phyloP scores from a whole-genome alignment of 2,113 vertebrate species.

The Cephalopterus ornatus region DNA sequence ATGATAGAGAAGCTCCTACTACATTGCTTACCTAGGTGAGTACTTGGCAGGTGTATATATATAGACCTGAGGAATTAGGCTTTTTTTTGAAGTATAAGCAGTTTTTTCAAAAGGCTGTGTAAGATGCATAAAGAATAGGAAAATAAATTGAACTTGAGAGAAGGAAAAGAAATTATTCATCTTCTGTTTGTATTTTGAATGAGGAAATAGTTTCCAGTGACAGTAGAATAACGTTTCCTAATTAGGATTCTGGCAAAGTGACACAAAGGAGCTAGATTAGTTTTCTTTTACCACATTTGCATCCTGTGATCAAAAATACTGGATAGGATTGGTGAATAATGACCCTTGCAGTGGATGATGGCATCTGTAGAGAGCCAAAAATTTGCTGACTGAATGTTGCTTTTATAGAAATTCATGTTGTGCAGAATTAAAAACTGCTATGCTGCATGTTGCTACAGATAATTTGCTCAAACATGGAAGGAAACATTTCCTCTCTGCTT shows the following conservation, averaged over 20 bases:
- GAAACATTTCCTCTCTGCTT: background rate
- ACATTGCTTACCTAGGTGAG: background rate
- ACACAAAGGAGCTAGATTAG: background rate
- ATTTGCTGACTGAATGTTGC: conserved; percentile 7
- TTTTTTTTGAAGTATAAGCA: background rate
- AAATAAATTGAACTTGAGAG: background rate
- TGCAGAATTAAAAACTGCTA: background rate
- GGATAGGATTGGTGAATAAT: background rate
- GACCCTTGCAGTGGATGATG: background rate
- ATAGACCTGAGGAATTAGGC: background rate
- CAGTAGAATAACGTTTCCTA: background rate
- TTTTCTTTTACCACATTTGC: conserved; percentile 4
- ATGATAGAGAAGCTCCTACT: background rate
- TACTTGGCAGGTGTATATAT: background rate
- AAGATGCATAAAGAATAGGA: background rate
- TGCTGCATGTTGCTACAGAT: background rate
- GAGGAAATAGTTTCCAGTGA: background rate
- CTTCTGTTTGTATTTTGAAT: background rate
- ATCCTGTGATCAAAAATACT: conserved; percentile 8
- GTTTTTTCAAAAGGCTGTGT: background rate
- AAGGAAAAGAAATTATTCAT: background rate
- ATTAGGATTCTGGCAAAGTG: background rate
- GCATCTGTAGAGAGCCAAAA: background rate
- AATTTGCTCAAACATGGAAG: background rate
- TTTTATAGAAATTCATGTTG: background rate